A percentile compares a stretch with the other conserved stretches of the same genome.
phyloP scores from a whole-genome alignment of 1,140 invertebrate genomes.

The Papilio glaucus region DNA sequence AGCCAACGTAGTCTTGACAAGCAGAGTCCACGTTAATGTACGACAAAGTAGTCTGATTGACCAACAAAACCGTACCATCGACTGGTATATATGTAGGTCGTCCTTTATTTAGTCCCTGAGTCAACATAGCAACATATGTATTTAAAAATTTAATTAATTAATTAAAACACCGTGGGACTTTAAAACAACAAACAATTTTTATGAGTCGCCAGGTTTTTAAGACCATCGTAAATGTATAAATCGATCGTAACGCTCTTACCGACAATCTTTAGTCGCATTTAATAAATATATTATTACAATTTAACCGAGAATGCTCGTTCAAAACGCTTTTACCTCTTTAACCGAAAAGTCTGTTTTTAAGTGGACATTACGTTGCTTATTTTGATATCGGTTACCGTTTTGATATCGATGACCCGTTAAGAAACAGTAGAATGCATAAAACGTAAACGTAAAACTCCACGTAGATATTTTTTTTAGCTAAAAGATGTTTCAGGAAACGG shows the following conservation, averaged over 20 bases:
- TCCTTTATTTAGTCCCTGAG: too few species aligned
- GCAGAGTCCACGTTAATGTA: too few species aligned
- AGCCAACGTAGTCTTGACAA: too few species aligned
- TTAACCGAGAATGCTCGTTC: not conserved
- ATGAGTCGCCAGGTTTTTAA: not conserved
- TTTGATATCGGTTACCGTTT: conserved; percentile 18
- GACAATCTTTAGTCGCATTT: conserved; percentile 7
- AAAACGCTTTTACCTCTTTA: conserved; percentile 10
- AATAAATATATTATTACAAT: not conserved
- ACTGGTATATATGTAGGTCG: too few species aligned
- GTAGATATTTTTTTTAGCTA: conserved; percentile 5
- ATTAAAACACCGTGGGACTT: not conserved
- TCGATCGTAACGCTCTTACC: not conserved
- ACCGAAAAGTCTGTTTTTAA: not conserved
- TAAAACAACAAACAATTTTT: not conserved
- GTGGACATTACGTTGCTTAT: conserved; percentile 4
- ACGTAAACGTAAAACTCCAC: conserved; percentile 2
- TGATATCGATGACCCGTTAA: conserved; percentile 12
- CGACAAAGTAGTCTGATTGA: too few species aligned
- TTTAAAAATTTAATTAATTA: not conserved
- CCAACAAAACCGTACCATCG: too few species aligned
- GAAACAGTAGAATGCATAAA: conserved; percentile 24
- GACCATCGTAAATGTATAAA: not conserved
- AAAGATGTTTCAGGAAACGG: not conserved
- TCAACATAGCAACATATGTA: too few species aligned